These are phyloP conservation scores for Drosophila barbarae DNA, from an alignment of 2,888 invertebrate genomes.

Conservation along the genomic window DNA sequence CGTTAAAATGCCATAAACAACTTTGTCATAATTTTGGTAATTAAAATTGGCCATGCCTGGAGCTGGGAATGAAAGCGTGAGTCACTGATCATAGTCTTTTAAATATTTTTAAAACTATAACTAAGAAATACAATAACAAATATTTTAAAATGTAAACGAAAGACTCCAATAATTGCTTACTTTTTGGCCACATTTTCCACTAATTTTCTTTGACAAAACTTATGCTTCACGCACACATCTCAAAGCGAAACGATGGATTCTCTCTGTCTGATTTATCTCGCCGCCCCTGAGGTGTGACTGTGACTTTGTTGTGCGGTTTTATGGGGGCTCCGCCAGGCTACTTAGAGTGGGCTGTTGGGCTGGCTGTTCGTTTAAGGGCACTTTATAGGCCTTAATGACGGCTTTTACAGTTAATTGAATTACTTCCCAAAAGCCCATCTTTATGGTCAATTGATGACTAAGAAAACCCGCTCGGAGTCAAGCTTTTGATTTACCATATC, in stretches of 20 bases:
- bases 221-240: slow-evolving; percentile 13
- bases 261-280: slow-evolving; percentile 61
- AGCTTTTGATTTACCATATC: slow-evolving; percentile 30
- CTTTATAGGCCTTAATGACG: slow-evolving; percentile 61
- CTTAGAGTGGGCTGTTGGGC: slow-evolving; percentile 21
- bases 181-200: background rate
- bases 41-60: slow-evolving; percentile 65
- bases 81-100: background rate
- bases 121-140: too few relatives aligned
- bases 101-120: background rate
- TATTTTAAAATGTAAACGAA: too few relatives aligned
- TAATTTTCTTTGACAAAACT: background rate
- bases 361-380: slow-evolving; percentile 7
- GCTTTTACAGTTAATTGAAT: slow-evolving; percentile 73
- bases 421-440: slow-evolving; percentile 45
- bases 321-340: slow-evolving; percentile 45
- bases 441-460: slow-evolving; percentile 44
- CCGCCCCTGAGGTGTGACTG: slow-evolving; percentile 68
- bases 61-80: slow-evolving; percentile 10
- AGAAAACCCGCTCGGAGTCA: slow-evolving; percentile 9
- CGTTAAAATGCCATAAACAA: slow-evolving; percentile 72
- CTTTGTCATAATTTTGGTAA: slow-evolving; percentile 76
- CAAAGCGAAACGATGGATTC: slow-evolving; percentile 8
- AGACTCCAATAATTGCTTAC: too few relatives aligned
- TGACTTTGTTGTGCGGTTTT: slow-evolving; percentile 68